These are phyloP conservation scores for Thymelicus sylvestris DNA, from an alignment of 2,888 invertebrate species.

Conservation along the genomic window DNA sequence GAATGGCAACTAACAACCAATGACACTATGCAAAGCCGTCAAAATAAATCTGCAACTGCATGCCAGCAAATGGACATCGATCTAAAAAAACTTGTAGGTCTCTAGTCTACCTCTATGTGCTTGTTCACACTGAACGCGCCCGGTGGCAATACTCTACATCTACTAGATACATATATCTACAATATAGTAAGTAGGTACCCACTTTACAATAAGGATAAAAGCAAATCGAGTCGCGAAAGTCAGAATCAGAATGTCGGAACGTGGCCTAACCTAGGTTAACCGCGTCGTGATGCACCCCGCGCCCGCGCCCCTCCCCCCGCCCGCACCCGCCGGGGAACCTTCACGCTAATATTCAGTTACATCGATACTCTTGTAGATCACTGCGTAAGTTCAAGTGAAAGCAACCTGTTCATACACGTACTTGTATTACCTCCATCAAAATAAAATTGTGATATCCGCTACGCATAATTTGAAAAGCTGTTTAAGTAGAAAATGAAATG, in stretches of 20 bases:
- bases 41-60: no score
- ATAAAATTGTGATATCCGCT: constrained; percentile 6
- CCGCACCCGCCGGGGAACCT: constrained; percentile 49
- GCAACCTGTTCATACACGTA: constrained; percentile 26
- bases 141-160: background rate
- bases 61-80: no score
- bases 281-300: constrained; percentile 71
- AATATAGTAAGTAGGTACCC: background rate
- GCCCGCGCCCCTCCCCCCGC: constrained; percentile 45
- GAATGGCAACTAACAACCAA: no score
- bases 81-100: no score
- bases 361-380: constrained; percentile 45
- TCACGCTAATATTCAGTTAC: constrained; percentile 51
- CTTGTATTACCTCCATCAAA: constrained; percentile 6
- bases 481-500: background rate
- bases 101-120: no score
- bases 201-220: constrained; percentile 33
- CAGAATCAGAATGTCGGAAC: constrained; percentile 57
- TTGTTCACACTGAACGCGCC: no score
- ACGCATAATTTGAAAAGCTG: constrained; percentile 6
- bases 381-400: constrained; percentile 34
- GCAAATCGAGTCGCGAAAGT: constrained; percentile 56
- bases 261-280: constrained; percentile 70
- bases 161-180: no score
- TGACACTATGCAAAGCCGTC: no score